Evolutionary conservation across 2,888 invertebrate species (phyloP).

Genomic region (Blastobasis adustella): DNA sequence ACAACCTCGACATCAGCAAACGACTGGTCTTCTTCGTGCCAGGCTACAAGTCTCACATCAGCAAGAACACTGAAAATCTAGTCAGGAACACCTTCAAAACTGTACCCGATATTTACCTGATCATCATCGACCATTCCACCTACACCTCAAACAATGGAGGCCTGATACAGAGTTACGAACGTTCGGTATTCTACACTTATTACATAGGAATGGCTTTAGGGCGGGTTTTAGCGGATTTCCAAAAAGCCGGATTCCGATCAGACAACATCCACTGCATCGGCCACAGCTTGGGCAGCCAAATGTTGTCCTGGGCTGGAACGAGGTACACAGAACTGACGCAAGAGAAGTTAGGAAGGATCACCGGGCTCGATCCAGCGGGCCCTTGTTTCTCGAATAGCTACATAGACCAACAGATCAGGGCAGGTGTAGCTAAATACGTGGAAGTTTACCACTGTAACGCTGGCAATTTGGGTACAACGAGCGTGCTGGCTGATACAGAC

Average conservation of each 20-base stretch:
- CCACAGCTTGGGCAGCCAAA: slow-evolving; percentile 60
- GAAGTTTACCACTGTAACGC: slow-evolving; percentile 77
- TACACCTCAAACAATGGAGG: slow-evolving; percentile 53
- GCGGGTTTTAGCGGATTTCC: slow-evolving; percentile 40
- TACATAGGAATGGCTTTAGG: slow-evolving; percentile 52
- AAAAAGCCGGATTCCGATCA: slow-evolving; percentile 41
- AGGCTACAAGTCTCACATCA: slow-evolving; percentile 60
- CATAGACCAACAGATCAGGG: slow-evolving; percentile 61
- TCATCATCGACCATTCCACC: slow-evolving; percentile 57
- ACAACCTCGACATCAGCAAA: slow-evolving; percentile 48
- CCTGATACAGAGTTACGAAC: slow-evolving; percentile 50
- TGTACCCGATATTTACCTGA: slow-evolving; percentile 47
- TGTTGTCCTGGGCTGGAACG: slow-evolving; percentile 45
- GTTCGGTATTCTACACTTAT: slow-evolving; percentile 46
- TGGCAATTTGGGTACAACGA: slow-evolving; percentile 66
- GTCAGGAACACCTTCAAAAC: slow-evolving; percentile 51
- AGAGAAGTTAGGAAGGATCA: slow-evolving; percentile 51
- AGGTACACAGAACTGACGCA: slow-evolving; percentile 40
- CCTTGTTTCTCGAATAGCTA: slow-evolving; percentile 61
- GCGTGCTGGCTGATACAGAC: slow-evolving; percentile 71
- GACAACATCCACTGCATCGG: slow-evolving; percentile 55
- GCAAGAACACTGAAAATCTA: slow-evolving; percentile 46
- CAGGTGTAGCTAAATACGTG: slow-evolving; percentile 73
- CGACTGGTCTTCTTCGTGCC: slow-evolving; percentile 59
- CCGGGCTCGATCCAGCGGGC: slow-evolving; percentile 62